Conservation (phyloP, 2,888 invertebrate genomes). For the Lycaena phlaeas region DNA sequence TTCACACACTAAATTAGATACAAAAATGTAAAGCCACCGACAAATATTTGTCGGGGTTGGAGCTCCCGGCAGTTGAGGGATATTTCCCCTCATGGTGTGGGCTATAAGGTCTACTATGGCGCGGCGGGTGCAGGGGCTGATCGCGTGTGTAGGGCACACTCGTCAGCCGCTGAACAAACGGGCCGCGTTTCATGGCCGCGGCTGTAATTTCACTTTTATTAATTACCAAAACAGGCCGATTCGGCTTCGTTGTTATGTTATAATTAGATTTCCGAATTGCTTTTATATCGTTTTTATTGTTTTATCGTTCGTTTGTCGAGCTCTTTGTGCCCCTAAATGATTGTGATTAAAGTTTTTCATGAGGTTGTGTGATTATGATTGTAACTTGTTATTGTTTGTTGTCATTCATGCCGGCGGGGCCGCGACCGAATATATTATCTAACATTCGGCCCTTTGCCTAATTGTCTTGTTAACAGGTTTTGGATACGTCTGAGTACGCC, state of each 20-base stretch:
- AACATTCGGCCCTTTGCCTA: too few relatives aligned
- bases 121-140: too few relatives aligned
- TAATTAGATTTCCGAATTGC: conserved; percentile 28
- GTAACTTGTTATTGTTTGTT: conserved; percentile 1
- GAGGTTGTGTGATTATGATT: not conserved
- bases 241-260: conserved; percentile 23
- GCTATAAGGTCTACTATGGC: too few relatives aligned
- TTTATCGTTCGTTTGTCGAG: conserved; percentile 12
- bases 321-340: conserved; percentile 19
- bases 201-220: conserved; percentile 24
- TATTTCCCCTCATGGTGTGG: too few relatives aligned
- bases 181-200: conserved; percentile 16
- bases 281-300: conserved; percentile 14
- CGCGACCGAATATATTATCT: too few relatives aligned
- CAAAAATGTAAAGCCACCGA: too few relatives aligned
- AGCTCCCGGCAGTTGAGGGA: too few relatives aligned
- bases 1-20: too few relatives aligned
- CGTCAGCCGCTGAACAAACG: not conserved
- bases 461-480: too few relatives aligned
- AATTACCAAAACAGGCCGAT: conserved; percentile 25
- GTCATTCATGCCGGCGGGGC: not conserved
- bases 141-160: not conserved
- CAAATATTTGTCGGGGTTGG: too few relatives aligned
- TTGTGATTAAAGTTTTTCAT: conserved; percentile 9
- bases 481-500: too few relatives aligned